These are phyloP conservation scores for Callipepla squamata DNA, from an alignment of 2,113 vertebrate genomes.

Conservation along the genomic window DNA sequence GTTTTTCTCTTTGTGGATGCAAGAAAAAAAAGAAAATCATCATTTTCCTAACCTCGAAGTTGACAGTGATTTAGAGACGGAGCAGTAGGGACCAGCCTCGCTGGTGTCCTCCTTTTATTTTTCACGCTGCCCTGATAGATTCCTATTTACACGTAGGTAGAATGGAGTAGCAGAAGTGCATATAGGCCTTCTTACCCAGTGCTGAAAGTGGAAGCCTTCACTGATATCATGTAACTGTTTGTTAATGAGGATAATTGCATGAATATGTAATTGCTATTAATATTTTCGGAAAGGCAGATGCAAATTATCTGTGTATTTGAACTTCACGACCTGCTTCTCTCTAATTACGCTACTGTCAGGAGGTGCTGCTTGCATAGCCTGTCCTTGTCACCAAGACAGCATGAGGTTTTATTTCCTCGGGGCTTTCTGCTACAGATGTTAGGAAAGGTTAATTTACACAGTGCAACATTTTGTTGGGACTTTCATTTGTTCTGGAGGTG, in stretches of 20 bases:
- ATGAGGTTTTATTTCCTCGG: slow-evolving; percentile 15
- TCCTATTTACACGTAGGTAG: neutral
- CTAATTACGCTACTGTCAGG: slow-evolving; percentile 12
- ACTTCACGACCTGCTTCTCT: slow-evolving; percentile 33
- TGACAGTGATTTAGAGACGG: neutral
- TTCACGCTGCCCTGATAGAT: neutral
- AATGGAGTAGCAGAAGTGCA: neutral
- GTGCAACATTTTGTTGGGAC: neutral
- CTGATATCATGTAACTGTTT: neutral
- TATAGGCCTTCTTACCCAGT: neutral
- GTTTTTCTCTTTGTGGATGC: neutral
- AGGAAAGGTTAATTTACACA: slow-evolving; percentile 25
- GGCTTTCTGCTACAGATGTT: slow-evolving; percentile 3
- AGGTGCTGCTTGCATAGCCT: neutral
- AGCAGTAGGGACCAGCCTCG: neutral
- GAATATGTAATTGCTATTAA: slow-evolving; percentile 13
- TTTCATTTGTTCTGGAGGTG: neutral
- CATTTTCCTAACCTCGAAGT: neutral
- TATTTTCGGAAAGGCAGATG: slow-evolving; percentile 7
- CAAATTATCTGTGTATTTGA: neutral
- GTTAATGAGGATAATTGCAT: slow-evolving; percentile 20
- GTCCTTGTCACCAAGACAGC: slow-evolving; percentile 32
- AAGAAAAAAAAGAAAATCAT: neutral
- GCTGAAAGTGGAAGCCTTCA: neutral
- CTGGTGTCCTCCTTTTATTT: neutral